Evolutionary conservation across 2,113 vertebrate species (phyloP).

Genomic region (Stomatorhinus ivindoensis): DNA sequence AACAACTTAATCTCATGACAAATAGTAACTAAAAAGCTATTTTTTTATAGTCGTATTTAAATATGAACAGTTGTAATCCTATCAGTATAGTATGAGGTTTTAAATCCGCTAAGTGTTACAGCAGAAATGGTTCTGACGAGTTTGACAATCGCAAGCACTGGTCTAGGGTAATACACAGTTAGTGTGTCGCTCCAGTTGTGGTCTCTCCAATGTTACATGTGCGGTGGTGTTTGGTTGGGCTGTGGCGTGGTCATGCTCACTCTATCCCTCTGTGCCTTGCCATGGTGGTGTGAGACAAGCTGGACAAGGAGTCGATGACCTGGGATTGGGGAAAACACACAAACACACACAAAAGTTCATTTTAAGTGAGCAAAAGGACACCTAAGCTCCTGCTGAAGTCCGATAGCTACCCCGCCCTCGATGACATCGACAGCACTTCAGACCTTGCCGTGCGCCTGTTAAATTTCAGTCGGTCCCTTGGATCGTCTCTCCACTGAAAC

Average conservation of each 20-base stretch:
- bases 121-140: background rate
- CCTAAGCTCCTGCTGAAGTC: background rate
- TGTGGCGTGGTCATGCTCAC: background rate
- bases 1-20: background rate
- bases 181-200: background rate
- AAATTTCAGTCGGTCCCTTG: background rate
- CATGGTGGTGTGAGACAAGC: background rate
- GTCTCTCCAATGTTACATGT: background rate
- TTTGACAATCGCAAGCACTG: background rate
- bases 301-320: constrained; percentile 11
- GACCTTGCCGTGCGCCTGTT: background rate
- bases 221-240: background rate
- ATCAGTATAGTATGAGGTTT: background rate
- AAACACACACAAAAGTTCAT: background rate
- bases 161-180: background rate
- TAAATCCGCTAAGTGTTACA: background rate
- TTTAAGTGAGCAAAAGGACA: background rate
- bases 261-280: background rate
- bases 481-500: background rate
- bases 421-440: background rate
- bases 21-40: background rate
- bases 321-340: background rate
- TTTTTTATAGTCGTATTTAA: background rate
- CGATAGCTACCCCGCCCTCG: background rate
- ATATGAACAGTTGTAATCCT: background rate